Evolutionary conservation across 2,113 vertebrate genomes (phyloP).

Genomic region (Myiozetetes cayanensis): DNA sequence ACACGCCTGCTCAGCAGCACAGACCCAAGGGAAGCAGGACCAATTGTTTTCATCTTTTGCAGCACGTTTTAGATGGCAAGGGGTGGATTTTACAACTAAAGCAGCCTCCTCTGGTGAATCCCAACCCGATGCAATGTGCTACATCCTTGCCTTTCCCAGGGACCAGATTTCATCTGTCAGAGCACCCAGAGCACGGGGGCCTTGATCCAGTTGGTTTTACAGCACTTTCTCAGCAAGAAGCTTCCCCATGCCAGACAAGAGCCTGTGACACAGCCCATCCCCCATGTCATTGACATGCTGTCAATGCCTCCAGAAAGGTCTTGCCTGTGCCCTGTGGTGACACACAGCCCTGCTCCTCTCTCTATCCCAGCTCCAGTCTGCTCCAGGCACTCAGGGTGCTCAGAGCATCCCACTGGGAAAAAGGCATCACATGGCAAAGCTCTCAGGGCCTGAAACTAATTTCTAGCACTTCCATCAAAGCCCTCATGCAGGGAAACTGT

Average conservation of each 20-base stretch:
- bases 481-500: neutral
- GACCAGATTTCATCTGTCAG: neutral
- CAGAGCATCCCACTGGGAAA: neutral
- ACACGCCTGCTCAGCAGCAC: rapidly evolving
- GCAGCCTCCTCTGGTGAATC: neutral
- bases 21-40: neutral
- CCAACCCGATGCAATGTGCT: neutral
- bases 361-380: neutral
- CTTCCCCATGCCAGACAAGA: neutral
- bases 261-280: neutral
- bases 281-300: neutral
- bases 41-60: neutral
- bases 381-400: neutral
- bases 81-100: neutral
- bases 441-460: neutral
- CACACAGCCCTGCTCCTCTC: neutral
- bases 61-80: neutral
- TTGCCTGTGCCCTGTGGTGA: neutral
- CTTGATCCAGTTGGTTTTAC: neutral
- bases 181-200: neutral
- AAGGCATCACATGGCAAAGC: neutral
- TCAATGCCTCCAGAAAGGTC: neutral
- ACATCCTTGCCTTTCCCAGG: neutral
- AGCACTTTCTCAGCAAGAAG: neutral
- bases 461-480: neutral